Evolutionary conservation across 2,113 vertebrate species (phyloP).

Genomic region (Poeciliopsis occidentalis): DNA sequence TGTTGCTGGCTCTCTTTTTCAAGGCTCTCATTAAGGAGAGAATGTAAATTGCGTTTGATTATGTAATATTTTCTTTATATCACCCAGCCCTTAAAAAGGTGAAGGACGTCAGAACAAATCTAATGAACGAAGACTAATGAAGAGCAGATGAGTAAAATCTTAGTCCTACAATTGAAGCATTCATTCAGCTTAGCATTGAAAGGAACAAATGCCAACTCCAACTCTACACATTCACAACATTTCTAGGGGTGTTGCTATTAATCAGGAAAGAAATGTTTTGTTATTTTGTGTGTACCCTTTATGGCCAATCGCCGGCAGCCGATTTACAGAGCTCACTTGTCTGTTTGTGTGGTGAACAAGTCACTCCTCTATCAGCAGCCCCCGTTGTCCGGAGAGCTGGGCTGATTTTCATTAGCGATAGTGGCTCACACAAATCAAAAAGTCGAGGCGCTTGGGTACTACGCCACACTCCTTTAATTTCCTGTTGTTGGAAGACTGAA

Average conservation of each 20-base stretch:
- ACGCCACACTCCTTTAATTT: conserved; percentile 69
- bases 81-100: too few species aligned
- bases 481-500: conserved; percentile 71
- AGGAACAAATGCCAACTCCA: background rate
- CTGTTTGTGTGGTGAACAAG: conserved; percentile 57
- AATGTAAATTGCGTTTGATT: too few species aligned
- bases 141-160: background rate
- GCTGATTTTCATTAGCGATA: conserved; percentile 76
- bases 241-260: too few species aligned
- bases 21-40: too few species aligned
- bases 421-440: conserved; percentile 61
- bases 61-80: too few species aligned
- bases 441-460: conserved; percentile 47
- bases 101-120: background rate
- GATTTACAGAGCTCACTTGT: conserved; percentile 60
- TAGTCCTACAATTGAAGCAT: too few species aligned
- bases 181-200: too few species aligned
- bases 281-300: background rate
- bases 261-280: background rate
- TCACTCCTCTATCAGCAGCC: conserved; percentile 53
- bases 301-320: background rate
- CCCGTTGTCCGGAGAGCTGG: conserved; percentile 54
- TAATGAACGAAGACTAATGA: background rate
- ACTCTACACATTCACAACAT: background rate
- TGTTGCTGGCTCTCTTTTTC: too few species aligned